Base-by-base conservation (phyloP, 2,888 invertebrate genomes). In the Amiota communis region DNA sequence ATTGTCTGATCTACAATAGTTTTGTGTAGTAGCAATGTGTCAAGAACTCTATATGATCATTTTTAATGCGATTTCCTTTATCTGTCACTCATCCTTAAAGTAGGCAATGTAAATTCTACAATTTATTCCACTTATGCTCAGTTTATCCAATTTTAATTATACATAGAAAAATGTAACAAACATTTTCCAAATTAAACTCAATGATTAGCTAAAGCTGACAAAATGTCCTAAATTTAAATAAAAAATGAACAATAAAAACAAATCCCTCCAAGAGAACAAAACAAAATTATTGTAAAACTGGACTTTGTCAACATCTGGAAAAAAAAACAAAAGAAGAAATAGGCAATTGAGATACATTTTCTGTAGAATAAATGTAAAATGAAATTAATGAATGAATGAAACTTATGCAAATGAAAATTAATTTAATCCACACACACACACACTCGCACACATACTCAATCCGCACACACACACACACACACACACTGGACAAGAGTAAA, bases 341-440 rank as follows among this genome's bases (percentile, higher is more conserved):
- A 10, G 20, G 0, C 13, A 63, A 20, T 59, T 59, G 59, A 51
- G 71, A 49, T 20, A 49, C 17, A 71, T 48, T 63, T 64, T 11
- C n/a, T n/a, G 36, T 11, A 64, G 51, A 83, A 83, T 81, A 83
- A 83, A 82, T 83, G 81, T 68, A 68, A 53, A 68, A 77, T 78
- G 82, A 81, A 82, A 81, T 83, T 80, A 81, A 80, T 77, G 82
- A 84, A 84, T 81, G 82, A 77, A 77, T 80, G 77, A 78, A 88
- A 85, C 87, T 86, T 87, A 88, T 89, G 88, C 89, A 87, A 88
- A 89, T 89, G 87, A 87, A 88, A 88, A 88, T 89, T 88, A 88
- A 89, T 88, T 88, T 88, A 89, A 88, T 88, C 88, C 88, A 80
- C 87, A 81, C 87, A 86, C 88, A 80, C 87, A 81, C 87, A 86